These are phyloP conservation scores for Alexandromys fortis DNA, from an alignment of 2,113 vertebrate species.

Conservation along the genomic window DNA sequence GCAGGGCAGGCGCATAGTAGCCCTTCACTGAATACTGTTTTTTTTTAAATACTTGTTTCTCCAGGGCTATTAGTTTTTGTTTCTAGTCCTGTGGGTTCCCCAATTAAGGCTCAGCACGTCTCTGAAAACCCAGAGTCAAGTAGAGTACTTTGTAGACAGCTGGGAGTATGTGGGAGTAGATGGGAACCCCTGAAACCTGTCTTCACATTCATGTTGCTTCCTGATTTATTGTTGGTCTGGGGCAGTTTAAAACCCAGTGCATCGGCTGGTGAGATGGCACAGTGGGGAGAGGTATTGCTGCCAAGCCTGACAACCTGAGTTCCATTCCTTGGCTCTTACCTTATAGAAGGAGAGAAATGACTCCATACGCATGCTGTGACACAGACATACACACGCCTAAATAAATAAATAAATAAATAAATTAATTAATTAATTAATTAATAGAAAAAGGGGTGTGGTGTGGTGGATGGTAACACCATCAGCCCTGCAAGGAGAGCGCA, in stretches of 20 bases:
- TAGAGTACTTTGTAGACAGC: background rate
- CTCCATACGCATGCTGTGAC: background rate
- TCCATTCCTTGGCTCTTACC: background rate
- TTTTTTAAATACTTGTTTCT: background rate
- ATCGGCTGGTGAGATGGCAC: background rate
- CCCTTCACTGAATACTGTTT: background rate
- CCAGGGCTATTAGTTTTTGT: background rate
- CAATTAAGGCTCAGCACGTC: background rate
- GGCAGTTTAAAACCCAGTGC: background rate
- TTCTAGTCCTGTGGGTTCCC: background rate
- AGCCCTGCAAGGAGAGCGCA: background rate
- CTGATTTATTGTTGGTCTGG: background rate
- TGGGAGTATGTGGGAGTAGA: too few species aligned
- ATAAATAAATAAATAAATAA: background rate
- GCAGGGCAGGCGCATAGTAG: background rate
- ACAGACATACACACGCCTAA: background rate
- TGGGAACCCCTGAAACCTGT: background rate
- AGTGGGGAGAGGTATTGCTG: background rate
- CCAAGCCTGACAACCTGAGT: background rate
- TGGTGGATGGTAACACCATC: background rate
- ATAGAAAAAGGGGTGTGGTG: background rate
- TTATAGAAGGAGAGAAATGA: background rate
- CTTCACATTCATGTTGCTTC: background rate
- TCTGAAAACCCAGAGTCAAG: background rate
- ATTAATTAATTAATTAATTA: too few species aligned